Base-by-base conservation (phyloP, 2,113 vertebrate species). In the Excalfactoria chinensis region DNA sequence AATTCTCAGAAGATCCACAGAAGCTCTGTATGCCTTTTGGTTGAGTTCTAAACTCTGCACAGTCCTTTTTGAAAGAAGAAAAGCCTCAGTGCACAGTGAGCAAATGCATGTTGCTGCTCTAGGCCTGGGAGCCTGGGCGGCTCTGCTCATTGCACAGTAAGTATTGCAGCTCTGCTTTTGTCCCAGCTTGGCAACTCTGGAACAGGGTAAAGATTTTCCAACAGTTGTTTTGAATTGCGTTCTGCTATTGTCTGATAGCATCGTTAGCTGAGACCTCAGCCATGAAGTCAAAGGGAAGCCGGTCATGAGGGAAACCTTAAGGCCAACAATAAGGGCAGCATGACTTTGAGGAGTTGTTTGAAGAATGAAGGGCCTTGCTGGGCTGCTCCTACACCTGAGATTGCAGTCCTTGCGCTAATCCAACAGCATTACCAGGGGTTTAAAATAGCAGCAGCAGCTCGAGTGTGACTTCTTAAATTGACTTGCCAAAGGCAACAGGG, bases 231-330 rank as follows among this genome's bases (percentile, higher is more conserved):
- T 85, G 68, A 95, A 89, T 43, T 86, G 81, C 0, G 3, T 80
- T 85, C 78, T 3, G 7, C 76, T 93, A 41, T 86, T 89, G 80
- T 93, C 66, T 89, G 90, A 95, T 90, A 93, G 80, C 88, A 86
- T 93, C 92, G 48, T 75, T 78, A 75, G 44, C 86, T 93, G 96
- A 93, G 96, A 95, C 73, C 77, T 89, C 84, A 96, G 60, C 84
- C 89, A 84, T 35, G 72, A 89, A 91, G 89, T 68, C 95, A 70
- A 96, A 94, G 89, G 71, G 82, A 92, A 93, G 82, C 87, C 72
- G 87, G 66, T 94, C 94, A 92, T 80, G 75, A 94, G 89, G 92
- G 82, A 95, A 94, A 75, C 84, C 77, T 90, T 86, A 28, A 82
- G 48, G 88, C 77, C 64, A 90, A 30, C 59, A 76, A 63, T 64